phyloP scores from a whole-genome alignment of 1,140 invertebrate genomes.

The Whitmania pigra region DNA sequence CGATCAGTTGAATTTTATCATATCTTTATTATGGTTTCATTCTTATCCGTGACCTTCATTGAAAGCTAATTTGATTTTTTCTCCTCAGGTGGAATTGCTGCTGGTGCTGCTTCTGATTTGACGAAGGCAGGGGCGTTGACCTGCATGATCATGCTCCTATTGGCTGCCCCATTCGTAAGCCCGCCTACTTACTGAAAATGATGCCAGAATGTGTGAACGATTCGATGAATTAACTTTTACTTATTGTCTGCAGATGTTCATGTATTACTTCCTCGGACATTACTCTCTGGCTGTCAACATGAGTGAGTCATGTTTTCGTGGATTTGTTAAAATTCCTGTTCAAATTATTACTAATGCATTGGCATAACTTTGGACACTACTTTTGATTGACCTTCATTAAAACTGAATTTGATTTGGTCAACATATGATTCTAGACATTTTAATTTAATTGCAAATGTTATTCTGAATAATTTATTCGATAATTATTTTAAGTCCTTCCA shows the following conservation, averaged over 20 bases:
- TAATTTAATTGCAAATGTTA: too few species aligned
- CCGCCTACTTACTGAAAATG: background rate
- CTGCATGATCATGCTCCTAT: constrained; percentile 65
- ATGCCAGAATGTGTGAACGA: background rate
- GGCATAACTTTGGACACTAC: too few species aligned
- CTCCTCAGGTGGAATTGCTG: constrained; percentile 71
- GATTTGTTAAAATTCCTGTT: too few species aligned
- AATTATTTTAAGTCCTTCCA: background rate
- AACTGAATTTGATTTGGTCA: too few species aligned
- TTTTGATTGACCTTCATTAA: too few species aligned
- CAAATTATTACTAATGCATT: too few species aligned
- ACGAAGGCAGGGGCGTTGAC: constrained; percentile 39
- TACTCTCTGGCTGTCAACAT: constrained; percentile 50
- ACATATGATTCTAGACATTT: too few species aligned
- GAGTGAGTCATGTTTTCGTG: constrained; percentile 27
- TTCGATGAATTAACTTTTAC: background rate
- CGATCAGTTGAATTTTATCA: too few species aligned
- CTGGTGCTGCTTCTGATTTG: constrained; percentile 70
- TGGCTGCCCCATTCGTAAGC: constrained; percentile 67
- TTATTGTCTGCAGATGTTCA: constrained; percentile 52
- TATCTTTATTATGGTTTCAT: too few species aligned
- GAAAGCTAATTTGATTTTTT: background rate
- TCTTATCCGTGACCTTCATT: background rate
- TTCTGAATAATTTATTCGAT: background rate
- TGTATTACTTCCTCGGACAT: constrained; percentile 61